These are phyloP conservation scores for Epizoanthus stellaris DNA, from an alignment of 92 coral and sea anemone species.

Conservation along the genomic window DNA sequence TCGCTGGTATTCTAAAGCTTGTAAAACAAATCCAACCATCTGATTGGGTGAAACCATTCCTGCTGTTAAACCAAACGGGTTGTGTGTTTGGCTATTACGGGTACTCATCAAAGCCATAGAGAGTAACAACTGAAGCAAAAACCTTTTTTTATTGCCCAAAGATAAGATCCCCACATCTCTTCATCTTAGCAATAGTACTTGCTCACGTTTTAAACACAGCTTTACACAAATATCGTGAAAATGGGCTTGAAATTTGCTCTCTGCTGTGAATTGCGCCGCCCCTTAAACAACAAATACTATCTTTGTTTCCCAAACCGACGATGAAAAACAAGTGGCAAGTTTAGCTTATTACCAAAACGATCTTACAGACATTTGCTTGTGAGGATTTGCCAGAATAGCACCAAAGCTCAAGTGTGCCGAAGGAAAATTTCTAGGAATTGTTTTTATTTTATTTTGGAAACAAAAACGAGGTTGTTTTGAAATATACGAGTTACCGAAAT, in stretches of 20 bases:
- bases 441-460: background rate
- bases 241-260: background rate
- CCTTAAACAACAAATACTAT: background rate
- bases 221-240: background rate
- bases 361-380: background rate
- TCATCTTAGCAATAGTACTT: constrained; percentile 1
- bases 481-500: background rate
- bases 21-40: constrained; percentile 16
- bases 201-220: background rate
- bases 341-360: background rate
- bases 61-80: constrained; percentile 42
- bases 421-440: background rate
- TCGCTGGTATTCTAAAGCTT: constrained; percentile 60
- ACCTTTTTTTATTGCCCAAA: background rate
- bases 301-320: background rate
- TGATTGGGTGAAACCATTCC: constrained; percentile 21
- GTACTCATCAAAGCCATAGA: background rate
- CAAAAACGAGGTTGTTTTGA: constrained; percentile 8
- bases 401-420: constrained; percentile 24
- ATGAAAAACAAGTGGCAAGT: background rate
- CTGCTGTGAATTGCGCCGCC: too few relatives aligned
- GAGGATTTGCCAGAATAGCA: background rate
- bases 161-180: background rate
- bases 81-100: constrained; percentile 11
- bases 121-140: background rate